Percentiles rank a stretch among this genome's conserved stretches.
Evolutionary conservation across 2,888 invertebrate species (phyloP).

Genomic region (Crossocerus cetratus): DNA sequence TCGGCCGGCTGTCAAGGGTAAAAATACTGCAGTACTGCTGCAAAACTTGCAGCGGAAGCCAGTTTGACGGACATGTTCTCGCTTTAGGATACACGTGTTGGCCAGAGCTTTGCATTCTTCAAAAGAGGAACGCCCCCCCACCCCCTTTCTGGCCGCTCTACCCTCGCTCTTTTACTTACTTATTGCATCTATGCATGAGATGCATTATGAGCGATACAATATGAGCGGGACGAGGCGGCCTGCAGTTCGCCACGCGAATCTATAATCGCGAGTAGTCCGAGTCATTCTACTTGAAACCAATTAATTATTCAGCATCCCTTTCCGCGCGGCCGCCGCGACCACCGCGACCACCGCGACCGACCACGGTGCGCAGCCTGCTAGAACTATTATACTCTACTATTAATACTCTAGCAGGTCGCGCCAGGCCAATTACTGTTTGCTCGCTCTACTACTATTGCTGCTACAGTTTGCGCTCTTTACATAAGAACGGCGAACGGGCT

Average conservation of each 20-base stretch:
- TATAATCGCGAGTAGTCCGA: no score
- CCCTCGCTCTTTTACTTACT: no score
- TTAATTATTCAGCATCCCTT: slow-evolving; percentile 1
- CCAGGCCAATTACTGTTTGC: slow-evolving; percentile 1
- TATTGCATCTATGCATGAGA: no score
- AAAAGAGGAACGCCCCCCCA: not conserved
- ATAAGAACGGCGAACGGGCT: not conserved
- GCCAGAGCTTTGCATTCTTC: not conserved
- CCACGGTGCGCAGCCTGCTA: no score
- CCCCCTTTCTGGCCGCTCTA: not conserved
- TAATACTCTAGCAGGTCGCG: not conserved
- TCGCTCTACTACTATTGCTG: not conserved
- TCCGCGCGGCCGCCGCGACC: not conserved
- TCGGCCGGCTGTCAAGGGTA: slow-evolving; percentile 58
- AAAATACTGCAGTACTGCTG: slow-evolving; percentile 58
- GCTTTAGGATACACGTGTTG: not conserved
- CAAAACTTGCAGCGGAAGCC: slow-evolving; percentile 40
- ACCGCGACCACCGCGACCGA: no score
- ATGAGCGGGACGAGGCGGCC: no score
- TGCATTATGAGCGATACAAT: no score
- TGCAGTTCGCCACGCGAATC: not conserved
- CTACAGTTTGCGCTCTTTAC: not conserved
- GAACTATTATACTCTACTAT: no score
- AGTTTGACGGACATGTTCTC: slow-evolving; percentile 6
- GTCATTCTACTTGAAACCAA: not conserved